Percentiles rank a stretch among this genome's conserved stretches.
Evolutionary conservation across 2,888 invertebrate genomes (phyloP).

Genomic region (Antheraea assamensis): DNA sequence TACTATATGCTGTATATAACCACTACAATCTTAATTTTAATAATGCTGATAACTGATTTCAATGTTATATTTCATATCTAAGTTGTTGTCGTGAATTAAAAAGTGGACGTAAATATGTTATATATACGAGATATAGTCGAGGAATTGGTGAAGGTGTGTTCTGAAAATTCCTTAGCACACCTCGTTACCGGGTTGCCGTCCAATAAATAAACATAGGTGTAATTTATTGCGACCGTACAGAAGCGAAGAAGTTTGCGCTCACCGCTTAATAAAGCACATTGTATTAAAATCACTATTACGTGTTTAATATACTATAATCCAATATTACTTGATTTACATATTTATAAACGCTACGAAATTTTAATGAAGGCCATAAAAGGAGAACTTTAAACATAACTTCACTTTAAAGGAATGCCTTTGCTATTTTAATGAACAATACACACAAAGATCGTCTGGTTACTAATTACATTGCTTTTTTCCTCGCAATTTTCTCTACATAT

Average conservation of each 20-base stretch:
- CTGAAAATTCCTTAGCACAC: constrained; percentile 14
- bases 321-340: constrained; percentile 3
- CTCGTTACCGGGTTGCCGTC: constrained; percentile 21
- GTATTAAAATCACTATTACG: constrained; percentile 13
- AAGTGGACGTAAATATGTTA: background rate
- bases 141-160: constrained; percentile 1
- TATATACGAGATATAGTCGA: background rate
- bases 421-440: no score
- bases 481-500: no score
- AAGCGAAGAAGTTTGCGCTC: background rate
- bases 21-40: background rate
- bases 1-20: background rate
- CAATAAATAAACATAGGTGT: constrained; percentile 15
- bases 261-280: constrained; percentile 10
- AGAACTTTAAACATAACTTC: background rate
- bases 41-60: background rate
- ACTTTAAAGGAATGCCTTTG: background rate
- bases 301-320: constrained; percentile 7
- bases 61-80: background rate
- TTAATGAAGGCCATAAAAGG: background rate
- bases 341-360: background rate
- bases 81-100: background rate
- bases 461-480: no score
- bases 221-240: constrained; percentile 2
- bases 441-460: no score